Evolutionary conservation across 2,888 invertebrate species (phyloP), one percentile per base, ranked within the genome.

Genomic region (Melieria picta): DNA sequence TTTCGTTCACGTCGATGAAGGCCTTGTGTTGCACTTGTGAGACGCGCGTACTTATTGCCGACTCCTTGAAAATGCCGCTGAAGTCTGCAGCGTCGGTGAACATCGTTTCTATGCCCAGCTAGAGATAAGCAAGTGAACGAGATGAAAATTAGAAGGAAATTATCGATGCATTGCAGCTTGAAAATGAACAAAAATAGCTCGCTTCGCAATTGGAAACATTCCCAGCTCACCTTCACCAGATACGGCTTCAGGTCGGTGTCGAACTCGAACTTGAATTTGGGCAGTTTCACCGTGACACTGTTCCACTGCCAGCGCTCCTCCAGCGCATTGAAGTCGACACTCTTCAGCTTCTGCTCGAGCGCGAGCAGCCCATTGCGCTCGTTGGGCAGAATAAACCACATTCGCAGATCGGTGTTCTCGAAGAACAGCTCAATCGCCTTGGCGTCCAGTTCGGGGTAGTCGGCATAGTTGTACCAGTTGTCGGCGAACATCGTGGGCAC

Each of bases 1-100:
- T 93, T 83, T 96, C 96, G 82, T 94, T 93, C 0, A 96, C 94
- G 83, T 94, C 93, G 79, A 96, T 93, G 82, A 93, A 94, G 0
- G 95, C 94, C 84, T 96, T 96, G 84, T 96, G 96, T 9, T 95
- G 86, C 5, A 93, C 93, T 81, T 92, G 90, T 63, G 91, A 91
- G 5, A 96, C 92, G 64, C 81, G 80, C 1, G 84, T 84, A 70
- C 82, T 87, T 46, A 95, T 81, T 0, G 82, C 82, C 71, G 89
- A 88, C 0, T 84, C 71, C 43, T 90, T 87, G 69, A 92, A 85
- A 50, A 95, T 87, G 11, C 91, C 91, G n/a, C 89, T 88, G 77
- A 95, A 90, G 73, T 94, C 90, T 0, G 93, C 93, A 16, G 30
- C 6, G 7, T 80, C 74, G 42, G 85, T 80, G 82, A 95, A 95